Conservation (phyloP, 2,797 vertebrate genomes). For the Pseudomugil tenellus region DNA sequence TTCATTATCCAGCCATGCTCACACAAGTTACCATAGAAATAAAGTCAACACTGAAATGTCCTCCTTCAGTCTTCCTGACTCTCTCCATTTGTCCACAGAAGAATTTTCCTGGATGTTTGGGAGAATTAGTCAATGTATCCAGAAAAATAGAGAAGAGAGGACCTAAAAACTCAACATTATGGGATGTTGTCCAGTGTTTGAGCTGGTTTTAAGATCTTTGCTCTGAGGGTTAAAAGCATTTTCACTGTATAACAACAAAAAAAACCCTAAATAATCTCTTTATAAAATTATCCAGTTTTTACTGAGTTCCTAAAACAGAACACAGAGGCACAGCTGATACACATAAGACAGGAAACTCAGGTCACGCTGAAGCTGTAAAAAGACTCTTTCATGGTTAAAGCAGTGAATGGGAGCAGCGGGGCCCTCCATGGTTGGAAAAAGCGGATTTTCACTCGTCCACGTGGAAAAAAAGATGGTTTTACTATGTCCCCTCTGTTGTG, state of each 20-base stretch:
- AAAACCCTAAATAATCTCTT: slow-evolving; percentile 14
- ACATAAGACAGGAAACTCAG: slow-evolving; percentile 70
- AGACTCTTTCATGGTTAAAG: slow-evolving; percentile 65
- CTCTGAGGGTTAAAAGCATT: slow-evolving; percentile 12
- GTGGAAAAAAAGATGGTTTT: slow-evolving; percentile 46
- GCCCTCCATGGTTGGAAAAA: slow-evolving; percentile 49
- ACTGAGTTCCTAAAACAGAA: slow-evolving; percentile 25
- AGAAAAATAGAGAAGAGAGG: not conserved
- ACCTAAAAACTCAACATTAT: not conserved
- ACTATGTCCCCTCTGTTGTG: slow-evolving; percentile 53
- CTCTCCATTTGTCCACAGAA: not conserved
- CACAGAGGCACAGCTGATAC: slow-evolving; percentile 48
- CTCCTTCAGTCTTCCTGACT: not conserved
- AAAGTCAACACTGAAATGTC: not conserved
- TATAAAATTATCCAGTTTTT: no score
- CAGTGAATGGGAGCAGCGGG: slow-evolving; percentile 39
- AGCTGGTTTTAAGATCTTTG: slow-evolving; percentile 2
- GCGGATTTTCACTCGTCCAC: slow-evolving; percentile 60
- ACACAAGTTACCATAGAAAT: no score
- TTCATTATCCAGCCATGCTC: not conserved
- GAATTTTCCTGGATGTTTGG: not conserved
- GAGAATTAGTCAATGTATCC: not conserved
- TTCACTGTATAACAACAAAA: not conserved
- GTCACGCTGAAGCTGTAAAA: slow-evolving; percentile 69
- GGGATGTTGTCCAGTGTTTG: not conserved